Percentiles rank a stretch among this genome's conserved stretches.
phyloP scores from a whole-genome alignment of 2,797 vertebrate species.

The Phrynocephalus forsythii region DNA sequence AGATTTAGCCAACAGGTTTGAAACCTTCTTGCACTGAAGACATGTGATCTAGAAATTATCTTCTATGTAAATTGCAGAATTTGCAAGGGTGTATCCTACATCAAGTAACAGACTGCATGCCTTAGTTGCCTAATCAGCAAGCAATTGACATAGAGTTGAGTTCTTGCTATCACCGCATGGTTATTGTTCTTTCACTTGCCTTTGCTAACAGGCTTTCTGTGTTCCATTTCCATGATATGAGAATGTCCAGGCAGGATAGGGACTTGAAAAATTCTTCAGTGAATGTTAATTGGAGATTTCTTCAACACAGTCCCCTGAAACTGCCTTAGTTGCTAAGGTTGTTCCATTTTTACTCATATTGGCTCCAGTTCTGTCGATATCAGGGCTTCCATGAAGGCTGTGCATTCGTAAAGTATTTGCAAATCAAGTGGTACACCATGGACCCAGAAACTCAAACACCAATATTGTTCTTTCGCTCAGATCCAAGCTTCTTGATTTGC shows the following conservation, averaged over 20 bases:
- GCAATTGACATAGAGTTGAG: not conserved
- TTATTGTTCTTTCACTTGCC: not conserved
- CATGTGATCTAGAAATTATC: not conserved
- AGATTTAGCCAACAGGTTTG: not conserved
- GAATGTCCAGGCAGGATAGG: not conserved
- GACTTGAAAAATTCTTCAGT: not conserved
- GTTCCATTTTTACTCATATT: slow-evolving; percentile 16
- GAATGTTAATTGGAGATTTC: slow-evolving; percentile 1
- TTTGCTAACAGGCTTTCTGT: not conserved
- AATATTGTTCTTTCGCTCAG: slow-evolving; percentile 1
- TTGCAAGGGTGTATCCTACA: not conserved
- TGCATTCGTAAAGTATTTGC: slow-evolving; percentile 7
- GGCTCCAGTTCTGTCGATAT: not conserved
- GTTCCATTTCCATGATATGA: not conserved
- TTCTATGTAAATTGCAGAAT: not conserved
- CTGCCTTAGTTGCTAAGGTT: slow-evolving; percentile 10
- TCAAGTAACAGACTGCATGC: not conserved
- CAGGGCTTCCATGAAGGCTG: not conserved
- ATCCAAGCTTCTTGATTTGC: slow-evolving; percentile 34
- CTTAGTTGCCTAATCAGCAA: not conserved
- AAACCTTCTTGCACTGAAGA: not conserved
- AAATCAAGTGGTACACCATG: slow-evolving; percentile 6
- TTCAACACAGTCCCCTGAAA: not conserved
- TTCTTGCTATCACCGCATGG: slow-evolving; percentile 6
- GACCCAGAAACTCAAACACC: not conserved